These are phyloP conservation scores for Oreochromis tanganicae DNA, from an alignment of 2,113 vertebrate genomes.

Conservation along the genomic window DNA sequence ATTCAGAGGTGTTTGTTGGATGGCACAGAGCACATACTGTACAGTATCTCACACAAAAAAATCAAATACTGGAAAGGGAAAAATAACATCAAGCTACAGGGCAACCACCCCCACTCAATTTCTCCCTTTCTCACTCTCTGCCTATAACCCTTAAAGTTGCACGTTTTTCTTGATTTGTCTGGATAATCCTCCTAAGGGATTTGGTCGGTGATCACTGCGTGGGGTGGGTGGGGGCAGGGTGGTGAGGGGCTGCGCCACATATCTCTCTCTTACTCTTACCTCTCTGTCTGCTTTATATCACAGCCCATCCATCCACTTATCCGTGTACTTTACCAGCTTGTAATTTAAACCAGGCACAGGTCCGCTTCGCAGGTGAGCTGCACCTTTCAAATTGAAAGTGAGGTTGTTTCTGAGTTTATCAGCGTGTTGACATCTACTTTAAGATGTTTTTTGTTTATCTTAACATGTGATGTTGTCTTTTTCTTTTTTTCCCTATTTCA, in stretches of 20 bases:
- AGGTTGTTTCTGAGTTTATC: not conserved
- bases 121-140: slow-evolving; percentile 3
- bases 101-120: not conserved
- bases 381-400: not conserved
- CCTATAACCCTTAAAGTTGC: slow-evolving; percentile 55
- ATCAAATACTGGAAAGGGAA: not conserved
- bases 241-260: slow-evolving; percentile 16
- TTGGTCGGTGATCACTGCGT: slow-evolving; percentile 52
- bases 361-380: not conserved
- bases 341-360: not conserved
- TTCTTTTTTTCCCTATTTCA: not conserved
- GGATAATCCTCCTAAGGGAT: slow-evolving; percentile 68
- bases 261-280: not conserved
- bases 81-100: not conserved
- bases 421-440: not conserved
- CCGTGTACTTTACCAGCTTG: not conserved
- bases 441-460: not conserved
- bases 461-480: not conserved
- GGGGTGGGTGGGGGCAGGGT: not conserved
- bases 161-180: slow-evolving; percentile 65
- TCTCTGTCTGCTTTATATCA: not conserved
- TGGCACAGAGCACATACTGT: not conserved
- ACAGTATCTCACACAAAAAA: not conserved
- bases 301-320: slow-evolving; percentile 31
- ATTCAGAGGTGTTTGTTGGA: not conserved